Evolutionary conservation across 1,140 invertebrate genomes (phyloP), one percentile per base, ranked within the genome.

Genomic region (Nixonia krombeini): DNA sequence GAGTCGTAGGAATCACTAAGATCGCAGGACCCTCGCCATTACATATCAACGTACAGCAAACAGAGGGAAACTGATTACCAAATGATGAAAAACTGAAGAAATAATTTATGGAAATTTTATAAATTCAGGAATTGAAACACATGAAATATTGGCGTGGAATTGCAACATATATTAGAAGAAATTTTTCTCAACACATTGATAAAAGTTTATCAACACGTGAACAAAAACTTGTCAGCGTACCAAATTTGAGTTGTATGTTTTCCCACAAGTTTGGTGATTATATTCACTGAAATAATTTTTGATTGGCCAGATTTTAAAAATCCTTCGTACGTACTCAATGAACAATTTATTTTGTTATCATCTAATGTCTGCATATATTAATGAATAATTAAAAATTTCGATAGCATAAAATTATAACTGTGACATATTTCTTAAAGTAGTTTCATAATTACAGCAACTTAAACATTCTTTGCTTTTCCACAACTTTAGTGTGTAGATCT

Each of bases 1-100:
- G 50, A 18, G 62, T 29, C 13, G 58, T 70, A 4, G 83, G 77
- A 21, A 76, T 28, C 0, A 76, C 69, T 3, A 76, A 78, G 31
- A 87, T 46, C 4, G 84, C 74, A 1, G 86, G 85, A 10, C 86
- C 86, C 65, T 86, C 76, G 0, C 86, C 86, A 13, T 63, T 75
- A 46, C 81, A 86, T 13, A 49, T 68, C 8, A 86, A 58, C 3
- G 53, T 49, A 31, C 79, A 85, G 17, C 37, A 15, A 2, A 17
- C 31, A 1, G 68, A 26, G 1, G 5, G n/a, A n/a, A n/a, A 28
- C 9, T 69, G 28, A 8, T 72, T 33, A 0, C 81, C 81, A 42
- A 82, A 71, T 8, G 62, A 61, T 16, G 74, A 18, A 40, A 84
- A 64, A 37, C 81, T 83, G 18, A 21, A 46, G 50, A 9, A 47